phyloP scores from a whole-genome alignment of 2,888 invertebrate genomes.

The Agrochola lota region DNA sequence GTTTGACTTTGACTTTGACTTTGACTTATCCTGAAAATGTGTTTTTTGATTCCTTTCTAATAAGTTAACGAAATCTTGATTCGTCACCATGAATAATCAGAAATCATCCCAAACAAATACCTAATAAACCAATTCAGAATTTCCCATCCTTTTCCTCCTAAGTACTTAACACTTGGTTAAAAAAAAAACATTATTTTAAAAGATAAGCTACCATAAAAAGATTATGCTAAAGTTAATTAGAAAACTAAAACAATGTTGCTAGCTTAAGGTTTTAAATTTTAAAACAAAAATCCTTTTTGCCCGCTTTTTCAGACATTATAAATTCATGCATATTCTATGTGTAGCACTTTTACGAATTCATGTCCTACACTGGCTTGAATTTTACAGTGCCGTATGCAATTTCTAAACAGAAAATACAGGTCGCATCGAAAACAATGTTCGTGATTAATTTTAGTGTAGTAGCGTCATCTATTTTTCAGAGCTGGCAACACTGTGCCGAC shows the following conservation, averaged over 20 bases:
- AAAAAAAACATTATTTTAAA: constrained; percentile 11
- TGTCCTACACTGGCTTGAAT: constrained; percentile 30
- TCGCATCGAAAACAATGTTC: constrained; percentile 12
- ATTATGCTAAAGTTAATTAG: constrained; percentile 40
- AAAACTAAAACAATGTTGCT: constrained; percentile 47
- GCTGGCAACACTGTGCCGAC: background rate
- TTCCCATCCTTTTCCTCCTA: no score
- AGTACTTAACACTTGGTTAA: background rate
- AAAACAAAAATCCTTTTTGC: constrained; percentile 30
- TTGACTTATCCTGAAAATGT: background rate
- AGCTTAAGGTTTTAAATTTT: constrained; percentile 21
- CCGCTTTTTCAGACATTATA: constrained; percentile 35
- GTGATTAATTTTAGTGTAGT: constrained; percentile 6
- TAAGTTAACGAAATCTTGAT: background rate
- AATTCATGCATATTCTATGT: constrained; percentile 56
- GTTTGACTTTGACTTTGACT: no score
- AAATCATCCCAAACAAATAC: background rate
- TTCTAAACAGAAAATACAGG: constrained; percentile 27
- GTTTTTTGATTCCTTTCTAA: background rate
- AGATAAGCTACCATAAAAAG: constrained; percentile 30
- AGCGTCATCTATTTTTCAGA: constrained; percentile 48
- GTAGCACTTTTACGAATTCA: constrained; percentile 43
- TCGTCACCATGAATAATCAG: background rate
- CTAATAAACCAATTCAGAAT: background rate
- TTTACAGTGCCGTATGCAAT: constrained; percentile 35